Evolutionary conservation across 1,140 invertebrate species (phyloP).

Genomic region (Diorhabda elongata): DNA sequence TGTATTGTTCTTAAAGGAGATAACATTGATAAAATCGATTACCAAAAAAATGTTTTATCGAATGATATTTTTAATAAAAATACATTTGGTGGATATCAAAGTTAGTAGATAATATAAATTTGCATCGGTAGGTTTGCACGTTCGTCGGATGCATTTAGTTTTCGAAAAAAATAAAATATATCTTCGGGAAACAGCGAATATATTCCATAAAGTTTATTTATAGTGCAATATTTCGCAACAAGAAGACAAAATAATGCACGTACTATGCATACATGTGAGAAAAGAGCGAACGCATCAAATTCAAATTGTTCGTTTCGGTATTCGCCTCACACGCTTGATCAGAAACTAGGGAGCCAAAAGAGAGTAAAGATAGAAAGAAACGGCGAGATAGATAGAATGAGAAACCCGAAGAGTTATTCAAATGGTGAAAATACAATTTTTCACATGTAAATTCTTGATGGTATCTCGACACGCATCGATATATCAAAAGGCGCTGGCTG

Average conservation of each 20-base stretch:
- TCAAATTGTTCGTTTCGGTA: not conserved
- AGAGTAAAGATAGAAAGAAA: not conserved
- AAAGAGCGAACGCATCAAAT: slow-evolving; percentile 2
- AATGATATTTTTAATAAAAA: too few species aligned
- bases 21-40: too few species aligned
- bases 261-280: not conserved
- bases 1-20: too few species aligned
- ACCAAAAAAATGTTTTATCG: too few species aligned
- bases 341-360: slow-evolving; percentile 1
- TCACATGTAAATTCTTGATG: slow-evolving; percentile 22
- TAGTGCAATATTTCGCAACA: not conserved
- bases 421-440: slow-evolving; percentile 22
- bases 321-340: not conserved
- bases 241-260: not conserved
- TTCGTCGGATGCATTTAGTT: not conserved
- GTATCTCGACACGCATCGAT: slow-evolving; percentile 20
- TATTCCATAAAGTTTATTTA: not conserved
- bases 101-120: too few species aligned
- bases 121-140: too few species aligned
- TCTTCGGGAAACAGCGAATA: not conserved
- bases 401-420: slow-evolving; percentile 21
- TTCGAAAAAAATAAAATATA: not conserved
- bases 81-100: too few species aligned
- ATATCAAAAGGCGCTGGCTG: slow-evolving; percentile 12
- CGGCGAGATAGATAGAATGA: not conserved